Evolutionary conservation across 2,888 invertebrate genomes (phyloP), one percentile per base, ranked within the genome.

Genomic region (Stomorhina lunata): DNA sequence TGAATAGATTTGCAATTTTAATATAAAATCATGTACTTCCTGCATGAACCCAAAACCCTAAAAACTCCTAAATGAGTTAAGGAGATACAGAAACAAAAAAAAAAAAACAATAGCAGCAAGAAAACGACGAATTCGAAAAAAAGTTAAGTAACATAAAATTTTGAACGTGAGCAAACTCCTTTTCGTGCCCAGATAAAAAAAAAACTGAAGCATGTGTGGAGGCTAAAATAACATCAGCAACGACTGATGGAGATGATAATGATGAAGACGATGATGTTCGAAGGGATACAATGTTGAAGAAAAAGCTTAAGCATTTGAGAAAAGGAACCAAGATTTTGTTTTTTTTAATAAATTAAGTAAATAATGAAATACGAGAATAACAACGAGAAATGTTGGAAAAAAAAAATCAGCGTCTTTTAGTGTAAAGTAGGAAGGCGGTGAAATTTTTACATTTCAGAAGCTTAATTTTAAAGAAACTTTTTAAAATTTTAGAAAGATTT

Each of bases 271-370:
- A 66, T 32, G 43, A 69, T 65, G 75, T 68, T 75, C 20, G 63
- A 53, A 27, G 45, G 25, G 29, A 59, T 65, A 78, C 79, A 79
- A 71, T 79, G 69, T 61, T 66, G 59, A 50, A 76, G 55, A 59
- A 7, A 53, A 82, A 76, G 82, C 79, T 76, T 82, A 71, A 82
- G 79, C 75, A 59, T 79, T 71, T n/a, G n/a, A n/a, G n/a, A n/a
- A n/a, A n/a, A n/a, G n/a, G n/a, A n/a, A n/a, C n/a, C n/a, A n/a
- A n/a, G n/a, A n/a, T n/a, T n/a, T n/a, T n/a, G n/a, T n/a, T n/a
- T n/a, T n/a, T n/a, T 57, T 25, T 20, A 32, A 55, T 43, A 27
- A 57, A 50, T 37, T 6, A 48, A 27, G 43, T 25, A 55, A 57
- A 22, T 55, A 66, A n/a, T 37, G 27, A 37, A 32, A 34, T 37